A percentile compares a stretch with the other conserved stretches of the same genome.
phyloP scores from a whole-genome alignment of 2,113 vertebrate genomes.

The western clawed frog (Xenopus tropicalis) region DNA sequence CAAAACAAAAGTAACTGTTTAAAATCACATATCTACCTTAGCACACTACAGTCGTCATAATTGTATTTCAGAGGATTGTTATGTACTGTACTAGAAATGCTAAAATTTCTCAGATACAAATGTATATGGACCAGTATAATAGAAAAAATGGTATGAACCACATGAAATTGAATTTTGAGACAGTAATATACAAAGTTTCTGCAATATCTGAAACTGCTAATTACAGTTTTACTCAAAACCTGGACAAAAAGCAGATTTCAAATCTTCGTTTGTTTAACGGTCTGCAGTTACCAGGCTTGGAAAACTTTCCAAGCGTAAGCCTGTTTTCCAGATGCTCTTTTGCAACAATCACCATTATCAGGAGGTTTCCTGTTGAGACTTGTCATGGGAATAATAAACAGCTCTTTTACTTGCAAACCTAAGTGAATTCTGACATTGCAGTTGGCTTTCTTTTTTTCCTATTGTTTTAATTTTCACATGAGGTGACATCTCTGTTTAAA shows the following conservation, averaged over 20 bases:
- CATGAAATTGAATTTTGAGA: background rate
- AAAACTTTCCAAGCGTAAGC: conserved; percentile 21
- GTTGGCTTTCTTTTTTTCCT: background rate
- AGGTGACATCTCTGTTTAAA: background rate
- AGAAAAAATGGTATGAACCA: too few relatives aligned
- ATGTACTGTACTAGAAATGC: too few relatives aligned
- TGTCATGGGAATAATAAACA: conserved; percentile 39
- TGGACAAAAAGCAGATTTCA: background rate
- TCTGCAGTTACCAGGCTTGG: conserved; percentile 9
- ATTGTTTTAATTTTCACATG: background rate
- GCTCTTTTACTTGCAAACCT: conserved; percentile 13
- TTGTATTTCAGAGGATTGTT: too few relatives aligned
- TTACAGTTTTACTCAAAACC: background rate
- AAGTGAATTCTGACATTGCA: conserved; percentile 18
- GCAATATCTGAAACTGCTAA: background rate
- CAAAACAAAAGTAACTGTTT: too few relatives aligned
- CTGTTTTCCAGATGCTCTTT: conserved; percentile 42
- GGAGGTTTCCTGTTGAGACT: conserved; percentile 38
- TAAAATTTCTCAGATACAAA: too few relatives aligned
- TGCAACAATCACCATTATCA: conserved; percentile 22
- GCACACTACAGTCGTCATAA: too few relatives aligned
- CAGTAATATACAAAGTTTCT: too few relatives aligned
- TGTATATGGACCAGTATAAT: too few relatives aligned
- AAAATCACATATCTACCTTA: too few relatives aligned
- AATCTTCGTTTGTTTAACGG: background rate